Percentiles rank a stretch among this genome's conserved stretches.
These are phyloP conservation scores for Osedax frankpressi DNA, from an alignment of 2,888 invertebrate genomes.

Conservation along the genomic window DNA sequence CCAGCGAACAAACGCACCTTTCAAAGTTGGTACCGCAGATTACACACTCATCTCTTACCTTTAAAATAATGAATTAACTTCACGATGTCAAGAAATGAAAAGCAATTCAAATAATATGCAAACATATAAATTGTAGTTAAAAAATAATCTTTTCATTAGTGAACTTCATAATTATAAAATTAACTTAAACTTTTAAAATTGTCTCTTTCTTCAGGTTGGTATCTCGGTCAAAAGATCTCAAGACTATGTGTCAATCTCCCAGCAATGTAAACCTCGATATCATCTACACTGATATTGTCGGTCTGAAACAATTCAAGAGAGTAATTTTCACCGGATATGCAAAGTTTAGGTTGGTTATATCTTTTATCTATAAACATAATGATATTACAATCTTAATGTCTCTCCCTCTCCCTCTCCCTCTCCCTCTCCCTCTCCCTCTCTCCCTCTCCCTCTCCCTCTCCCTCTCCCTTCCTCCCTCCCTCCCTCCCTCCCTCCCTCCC, in stretches of 20 bases:
- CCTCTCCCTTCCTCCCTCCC: no score
- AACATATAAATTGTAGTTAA: no score
- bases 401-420: background rate
- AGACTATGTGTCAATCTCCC: constrained; percentile 39
- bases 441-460: no score
- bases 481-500: no score
- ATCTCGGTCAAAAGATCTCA: constrained; percentile 36
- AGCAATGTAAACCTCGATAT: constrained; percentile 41
- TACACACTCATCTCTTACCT: no score
- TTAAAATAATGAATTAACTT: no score
- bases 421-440: background rate
- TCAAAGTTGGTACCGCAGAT: no score
- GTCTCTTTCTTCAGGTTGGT: constrained; percentile 33
- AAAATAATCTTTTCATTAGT: no score
- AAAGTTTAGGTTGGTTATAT: constrained; percentile 42
- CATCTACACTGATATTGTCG: constrained; percentile 48
- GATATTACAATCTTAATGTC: background rate
- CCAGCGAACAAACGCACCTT: constrained; percentile 44
- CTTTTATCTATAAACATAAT: background rate
- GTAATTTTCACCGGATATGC: constrained; percentile 38
- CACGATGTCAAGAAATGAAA: no score
- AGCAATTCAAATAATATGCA: no score
- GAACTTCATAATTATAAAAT: no score
- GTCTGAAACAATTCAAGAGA: constrained; percentile 44
- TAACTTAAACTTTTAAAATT: background rate